Evolutionary conservation across 2,797 vertebrate genomes (phyloP), one percentile per base, ranked within the genome.

Genomic region (Coregonus sp.): DNA sequence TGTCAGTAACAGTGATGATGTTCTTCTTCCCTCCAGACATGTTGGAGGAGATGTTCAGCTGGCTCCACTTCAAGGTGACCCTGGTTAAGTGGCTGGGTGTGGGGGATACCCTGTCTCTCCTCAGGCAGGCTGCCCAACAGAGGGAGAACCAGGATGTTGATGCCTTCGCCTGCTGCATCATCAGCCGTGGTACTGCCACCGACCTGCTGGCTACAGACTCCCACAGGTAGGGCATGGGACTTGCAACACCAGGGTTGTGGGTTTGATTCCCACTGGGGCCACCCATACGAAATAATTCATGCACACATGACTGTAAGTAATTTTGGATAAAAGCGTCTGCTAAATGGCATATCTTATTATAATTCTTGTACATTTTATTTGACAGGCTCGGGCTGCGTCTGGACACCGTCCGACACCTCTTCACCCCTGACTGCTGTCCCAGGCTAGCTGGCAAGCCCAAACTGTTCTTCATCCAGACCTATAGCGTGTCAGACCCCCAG

Each of bases 391-490:
- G 93, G 12, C 84, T 97, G 31, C 68, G 85, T 29, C 83, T 95
- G 78, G 92, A 96, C 47, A n/a, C 0, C 0, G 70, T 98, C 86
- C 94, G 92, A 66, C 82, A 75, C 14, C 90, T 92, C 40, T 98
- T 99, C 74, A 93, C 83, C 4, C 92, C 92, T 0, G 91, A 95
- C 0, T 54, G 5, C 0, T 99, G 97, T 79, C 94, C 93, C 6
- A 81, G 75, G 40, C 91, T 99, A 82, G 77, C 87, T 0, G 97
- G 96, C 72, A 99, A 98, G 84, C 98, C 98, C 0, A 98, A 98
- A 77, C 92, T 99, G 70, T 99, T 99, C 90, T 98, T 99, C 81
- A 92, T 99, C 87, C 97, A 98, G 90, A 96, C 86, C 80, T 99
- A 99, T 52, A 52, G 89, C 7, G 78, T 90, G 3, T 63, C 88